phyloP scores from a whole-genome alignment of 2,797 vertebrate genomes.

The Gymnodraco acuticeps region DNA sequence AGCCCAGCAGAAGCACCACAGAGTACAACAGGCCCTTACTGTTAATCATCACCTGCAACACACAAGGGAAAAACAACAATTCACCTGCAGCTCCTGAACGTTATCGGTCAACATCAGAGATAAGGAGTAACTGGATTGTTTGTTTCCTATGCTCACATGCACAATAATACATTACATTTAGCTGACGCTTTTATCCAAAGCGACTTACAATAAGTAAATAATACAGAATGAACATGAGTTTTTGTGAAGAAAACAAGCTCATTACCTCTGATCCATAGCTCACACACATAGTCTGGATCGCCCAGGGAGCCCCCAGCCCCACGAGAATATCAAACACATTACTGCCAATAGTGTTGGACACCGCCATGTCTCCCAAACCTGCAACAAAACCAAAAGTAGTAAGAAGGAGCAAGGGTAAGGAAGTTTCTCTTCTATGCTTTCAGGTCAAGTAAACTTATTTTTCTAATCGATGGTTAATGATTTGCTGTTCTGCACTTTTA shows the following conservation, averaged over 20 bases:
- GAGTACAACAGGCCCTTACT: constrained; percentile 96
- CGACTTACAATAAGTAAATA: too few relatives aligned
- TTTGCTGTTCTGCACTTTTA: constrained; percentile 17
- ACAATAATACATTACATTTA: neutral
- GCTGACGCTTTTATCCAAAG: too few relatives aligned
- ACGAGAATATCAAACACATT: constrained; percentile 98
- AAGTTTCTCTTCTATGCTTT: neutral
- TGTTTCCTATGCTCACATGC: neutral
- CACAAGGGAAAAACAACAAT: neutral
- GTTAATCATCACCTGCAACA: constrained; percentile 93
- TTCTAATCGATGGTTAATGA: neutral
- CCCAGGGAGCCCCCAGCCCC: constrained; percentile 95
- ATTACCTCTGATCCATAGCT: constrained; percentile 90
- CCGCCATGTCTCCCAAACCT: constrained; percentile 98
- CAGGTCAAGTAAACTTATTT: constrained; percentile 1
- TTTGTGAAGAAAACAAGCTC: neutral
- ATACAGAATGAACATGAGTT: neutral
- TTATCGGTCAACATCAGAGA: neutral
- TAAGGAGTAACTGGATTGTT: neutral
- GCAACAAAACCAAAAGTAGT: constrained; percentile 19
- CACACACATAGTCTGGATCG: constrained; percentile 94
- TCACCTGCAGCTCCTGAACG: neutral
- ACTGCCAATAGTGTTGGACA: constrained; percentile 97
- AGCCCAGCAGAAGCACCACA: constrained; percentile 93
- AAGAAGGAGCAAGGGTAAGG: neutral